Evolutionary conservation across 23 tunicate genomes (phyloP), one percentile per base, ranked within the genome.

Genomic region (Trididemnum nubilum): DNA sequence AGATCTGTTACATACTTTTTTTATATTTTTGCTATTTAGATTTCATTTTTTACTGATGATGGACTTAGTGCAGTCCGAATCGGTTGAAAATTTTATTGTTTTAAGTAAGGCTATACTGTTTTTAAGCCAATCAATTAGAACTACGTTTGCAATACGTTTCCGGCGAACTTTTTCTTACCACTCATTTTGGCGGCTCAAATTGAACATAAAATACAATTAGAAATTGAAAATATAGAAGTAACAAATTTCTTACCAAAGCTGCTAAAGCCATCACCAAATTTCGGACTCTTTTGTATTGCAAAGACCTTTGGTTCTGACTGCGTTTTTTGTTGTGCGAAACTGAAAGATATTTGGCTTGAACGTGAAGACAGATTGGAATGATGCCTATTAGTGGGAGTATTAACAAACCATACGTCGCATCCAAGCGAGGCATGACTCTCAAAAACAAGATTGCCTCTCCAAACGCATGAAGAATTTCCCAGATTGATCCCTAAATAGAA

Each of bases 361-460:
- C 33, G 72, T 92, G 78, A 51, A 92, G 28, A 38, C 66, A 63
- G 23, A 81, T 75, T 1, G 97, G 92, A 40, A 78, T 49, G 50
- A 87, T 52, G 23, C 86, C 88, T 0, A 83, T 81, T 32, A 92
- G 72, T 1, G 97, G 91, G 29, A 92, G 31, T 29, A 78, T 39
- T 27, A 87, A 64, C 23, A 79, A 15, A 18, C 89, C 88, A 27
- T 65, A 29, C 2, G 92, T 87, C 29, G 86, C 89, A 81, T 92
- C 97, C 66, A 92, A 30, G 26, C 63, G 33, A 24, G 97, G 97
- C 0, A 92, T 49, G 35, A 92, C 97, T 29, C 64, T 79, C 3
- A 92, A 19, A 25, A 92, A 36, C 31, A 92, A 66, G 15, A 87
- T 49, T 26, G 85, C 82, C 36, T 88, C 77, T 15, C 97, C 97